Evolutionary conservation across 1,140 invertebrate species (phyloP), one percentile per base, ranked within the genome.

Genomic region (Centruroides vittatus): DNA sequence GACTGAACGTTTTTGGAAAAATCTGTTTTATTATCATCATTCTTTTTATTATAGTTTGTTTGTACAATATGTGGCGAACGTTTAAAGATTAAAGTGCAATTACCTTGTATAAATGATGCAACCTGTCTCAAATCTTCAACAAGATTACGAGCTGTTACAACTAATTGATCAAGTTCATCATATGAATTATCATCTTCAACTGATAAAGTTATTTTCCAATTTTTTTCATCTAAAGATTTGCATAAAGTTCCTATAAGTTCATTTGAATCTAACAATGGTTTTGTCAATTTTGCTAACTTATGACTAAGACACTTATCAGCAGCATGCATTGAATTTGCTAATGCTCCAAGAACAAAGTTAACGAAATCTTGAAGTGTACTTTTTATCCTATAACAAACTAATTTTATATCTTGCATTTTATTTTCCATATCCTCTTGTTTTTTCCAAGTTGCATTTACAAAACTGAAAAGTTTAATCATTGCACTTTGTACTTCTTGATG

Each of bases 41-140:
- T 41, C 3, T 8, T 41, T 41, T 41, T 41, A 41, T 41, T 41
- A 41, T 3, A 41, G 8, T 41, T 41, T 41, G 41, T 41, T 41
- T 41, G 41, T 8, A 41, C 8, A 41, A 41, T 41, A 41, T 41
- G 3, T 9, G 64, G 58, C 11, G 66, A 58, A 36, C 64, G 63
- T 59, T 67, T 88, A 70, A 89, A 93, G 2, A 93, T 73, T 35
- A 92, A 72, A 35, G 86, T 84, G 12, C 87, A 86, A 71, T 93
- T 93, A 55, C 89, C 88, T 60, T 92, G 88, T 69, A 93, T 91
- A 70, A 93, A 89, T 10, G 88, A 90, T 11, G 88, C 84, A 11
- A 88, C 84, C 70, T 89, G 86, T 61, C 88, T 80, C 9, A 93
- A 86, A 74, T 94, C 89, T 75, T 88, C 86, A 0, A 85, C 88